These are phyloP conservation scores for Eulemur coronatus DNA, from an alignment of 2,797 vertebrate genomes.

Conservation along the genomic window DNA sequence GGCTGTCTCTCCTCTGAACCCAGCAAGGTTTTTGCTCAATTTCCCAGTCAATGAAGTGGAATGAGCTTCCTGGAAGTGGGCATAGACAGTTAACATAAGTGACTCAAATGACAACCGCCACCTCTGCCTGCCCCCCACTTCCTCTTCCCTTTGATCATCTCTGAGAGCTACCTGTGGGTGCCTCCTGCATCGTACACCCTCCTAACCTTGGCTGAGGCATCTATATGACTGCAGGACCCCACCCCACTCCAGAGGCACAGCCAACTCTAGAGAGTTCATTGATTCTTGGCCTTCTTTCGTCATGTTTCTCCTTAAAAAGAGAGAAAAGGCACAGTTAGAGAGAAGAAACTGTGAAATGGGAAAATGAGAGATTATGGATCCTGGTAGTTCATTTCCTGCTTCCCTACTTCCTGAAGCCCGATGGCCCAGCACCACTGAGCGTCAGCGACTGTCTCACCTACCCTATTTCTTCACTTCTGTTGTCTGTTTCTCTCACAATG, in stretches of 20 bases:
- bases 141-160: neutral
- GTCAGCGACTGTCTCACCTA: neutral
- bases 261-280: neutral
- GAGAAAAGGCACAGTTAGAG: neutral
- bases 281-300: neutral
- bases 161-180: neutral
- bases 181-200: neutral
- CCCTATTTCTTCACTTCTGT: neutral
- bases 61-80: neutral
- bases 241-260: neutral
- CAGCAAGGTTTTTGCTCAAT: neutral
- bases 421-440: too few relatives aligned
- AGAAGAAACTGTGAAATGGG: neutral
- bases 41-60: neutral
- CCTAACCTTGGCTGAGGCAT: neutral
- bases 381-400: neutral
- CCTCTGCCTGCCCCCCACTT: neutral
- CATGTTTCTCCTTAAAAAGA: neutral
- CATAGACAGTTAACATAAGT: neutral
- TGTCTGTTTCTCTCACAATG: neutral
- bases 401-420: neutral
- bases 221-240: neutral
- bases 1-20: neutral
- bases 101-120: neutral
- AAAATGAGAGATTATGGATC: neutral